Evolutionary conservation across 2,797 vertebrate species (phyloP), one percentile per base, ranked within the genome.

Genomic region (Tokudaia tokunoshimensis): DNA sequence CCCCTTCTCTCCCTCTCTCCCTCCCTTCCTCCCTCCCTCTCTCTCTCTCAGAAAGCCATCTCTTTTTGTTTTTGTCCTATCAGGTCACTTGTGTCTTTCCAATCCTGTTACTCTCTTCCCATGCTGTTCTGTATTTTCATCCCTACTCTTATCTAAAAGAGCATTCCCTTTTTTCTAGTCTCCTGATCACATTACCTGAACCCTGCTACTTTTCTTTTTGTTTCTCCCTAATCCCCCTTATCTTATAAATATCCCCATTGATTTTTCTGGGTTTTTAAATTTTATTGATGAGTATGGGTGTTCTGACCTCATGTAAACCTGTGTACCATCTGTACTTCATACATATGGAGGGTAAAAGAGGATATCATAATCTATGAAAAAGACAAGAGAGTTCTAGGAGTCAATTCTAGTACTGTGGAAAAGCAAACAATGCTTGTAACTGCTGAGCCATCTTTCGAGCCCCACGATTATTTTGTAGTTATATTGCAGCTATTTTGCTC

Each of bases 401-500:
- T 84, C 29, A 65, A 22, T 63, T 29, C 19, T 14, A 47, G 10
- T 47, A 34, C 29, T 65, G 41, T 31, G 11, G 19, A 50, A 34
- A 50, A 85, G 22, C 41, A 50, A 67, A 3, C 31, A 67, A 24
- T 14, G 19, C 17, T 67, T 20, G 1, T 50, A 15, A 85, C 10
- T 50, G 11, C 17, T 8, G 6, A 50, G 17, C 6, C 1, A 8
- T 10, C 41, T 50, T 14, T 50, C 6, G 1, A 34, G 10, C 6
- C 41, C 11, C 41, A 76, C 14, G 3, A 57, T 41, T 20, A 10
- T 20, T 74, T 8, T 79, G 70, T 85, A 59, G 20, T 85, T 7
- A 17, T 55, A 29, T 6, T 70, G 20, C 74, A 52, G 59, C 14
- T 89, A 70, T 89, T 59, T 89, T 10, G 44, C 82, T 93, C 12